Evolutionary conservation across 1,140 invertebrate genomes (phyloP), one percentile per base, ranked within the genome.

Genomic region (Drosophila truncata): DNA sequence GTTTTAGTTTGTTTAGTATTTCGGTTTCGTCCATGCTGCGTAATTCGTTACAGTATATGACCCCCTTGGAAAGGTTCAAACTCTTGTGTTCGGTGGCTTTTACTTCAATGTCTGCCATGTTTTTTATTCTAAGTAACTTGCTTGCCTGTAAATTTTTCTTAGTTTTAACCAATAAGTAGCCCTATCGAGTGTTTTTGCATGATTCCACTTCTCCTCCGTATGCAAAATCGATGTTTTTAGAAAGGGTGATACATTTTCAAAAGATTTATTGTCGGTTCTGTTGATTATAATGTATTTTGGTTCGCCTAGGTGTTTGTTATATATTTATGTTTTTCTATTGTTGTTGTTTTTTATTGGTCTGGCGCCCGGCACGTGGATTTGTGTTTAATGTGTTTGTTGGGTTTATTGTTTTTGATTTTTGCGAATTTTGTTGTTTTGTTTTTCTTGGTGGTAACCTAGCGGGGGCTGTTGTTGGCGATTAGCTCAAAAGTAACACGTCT

Each of bases 141-240:
- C 6, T 31, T 52, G 47, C 35, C 18, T 54, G 49, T 52, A 64
- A 10, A 11, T 25, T 16, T 25, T 50, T 54, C 11, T 55, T 54
- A n/a, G 39, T 65, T 47, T 44, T 57, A 33, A 57, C 29, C 23
- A 62, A 27, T 33, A 62, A 20, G n/a, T 47, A 62, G 27, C 57
- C 57, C 4, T n/a, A 7, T 33, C 41, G 27, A 33, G 41, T 33
- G 10, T 46, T 64, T 55, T 55, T 55, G 29, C 37, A 54, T 33
- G 49, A 41, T 2, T 63, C 47, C 35, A 63, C 61, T 63, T 52
- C 27, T 44, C 50, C 50, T 20, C 29, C 37, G 60, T 46, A 49
- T 42, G 25, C 39, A 9, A 42, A 37, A 10, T 33, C 31, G 33
- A 52, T 52, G 8, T 29, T 29, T 10, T 42, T 42, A 42, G 41